A percentile compares a stretch with the other conserved stretches of the same genome.
Conservation (phyloP, 2,797 vertebrate species). For the Zenarchopterus dispar region DNA sequence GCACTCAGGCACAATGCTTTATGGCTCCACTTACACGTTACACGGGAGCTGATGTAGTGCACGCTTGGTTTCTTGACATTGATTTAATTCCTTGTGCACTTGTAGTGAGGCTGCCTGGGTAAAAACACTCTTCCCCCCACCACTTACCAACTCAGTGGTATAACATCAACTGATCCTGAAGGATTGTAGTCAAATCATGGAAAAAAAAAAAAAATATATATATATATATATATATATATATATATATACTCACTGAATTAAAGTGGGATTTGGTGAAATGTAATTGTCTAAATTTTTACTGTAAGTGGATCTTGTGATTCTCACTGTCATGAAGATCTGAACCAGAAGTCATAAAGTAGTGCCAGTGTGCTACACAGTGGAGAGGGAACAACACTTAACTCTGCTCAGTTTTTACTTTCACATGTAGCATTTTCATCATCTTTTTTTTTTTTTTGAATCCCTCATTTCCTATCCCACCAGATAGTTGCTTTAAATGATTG, state of each 20-base stretch:
- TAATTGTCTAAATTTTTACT: neutral
- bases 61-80: conserved; percentile 10
- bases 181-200: conserved; percentile 16
- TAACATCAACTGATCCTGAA: conserved; percentile 55
- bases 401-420: conserved; percentile 70
- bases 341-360: conserved; percentile 58
- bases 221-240: too few relatives aligned
- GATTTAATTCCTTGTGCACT: conserved; percentile 16
- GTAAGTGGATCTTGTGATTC: conserved; percentile 7
- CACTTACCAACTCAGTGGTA: neutral
- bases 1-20: conserved; percentile 48
- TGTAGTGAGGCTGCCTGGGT: conserved; percentile 27
- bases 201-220: neutral
- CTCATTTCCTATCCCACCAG: conserved; percentile 53
- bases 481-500: conserved; percentile 69
- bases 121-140: conserved; percentile 39
- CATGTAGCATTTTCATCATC: conserved; percentile 80
- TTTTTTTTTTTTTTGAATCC: conserved; percentile 29
- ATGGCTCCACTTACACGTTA: conserved; percentile 35
- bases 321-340: conserved; percentile 22
- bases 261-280: neutral
- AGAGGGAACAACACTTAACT: conserved; percentile 62
- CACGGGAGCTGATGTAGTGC: conserved; percentile 24
- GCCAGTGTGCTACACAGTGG: conserved; percentile 66
- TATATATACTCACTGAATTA: conserved; percentile 5